Percentiles rank a stretch among this genome's conserved stretches.
Conservation (phyloP, 2,888 invertebrate species). For the Hesperia comma region DNA sequence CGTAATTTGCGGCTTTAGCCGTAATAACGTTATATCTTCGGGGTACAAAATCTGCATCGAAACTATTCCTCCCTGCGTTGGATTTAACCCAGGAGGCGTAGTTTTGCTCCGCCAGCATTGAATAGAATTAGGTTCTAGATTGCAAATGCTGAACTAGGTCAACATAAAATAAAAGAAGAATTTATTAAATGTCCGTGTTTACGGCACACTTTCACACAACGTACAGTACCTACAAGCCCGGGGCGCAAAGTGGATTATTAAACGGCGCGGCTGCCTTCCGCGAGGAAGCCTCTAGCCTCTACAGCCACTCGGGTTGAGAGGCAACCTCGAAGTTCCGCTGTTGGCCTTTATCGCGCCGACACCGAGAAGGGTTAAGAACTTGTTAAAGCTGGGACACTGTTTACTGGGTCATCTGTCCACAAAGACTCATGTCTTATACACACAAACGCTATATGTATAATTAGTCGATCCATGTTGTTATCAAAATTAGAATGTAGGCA, state of each 20-base stretch:
- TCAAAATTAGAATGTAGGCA: neutral
- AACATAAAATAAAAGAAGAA: constrained; percentile 8
- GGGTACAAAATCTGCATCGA: neutral
- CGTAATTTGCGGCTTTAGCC: too few species aligned
- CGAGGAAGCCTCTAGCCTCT: constrained; percentile 10
- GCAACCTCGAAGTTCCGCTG: constrained; percentile 28
- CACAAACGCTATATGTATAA: neutral
- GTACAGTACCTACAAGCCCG: neutral
- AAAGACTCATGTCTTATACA: neutral
- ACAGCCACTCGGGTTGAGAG: constrained; percentile 9
- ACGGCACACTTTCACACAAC: neutral
- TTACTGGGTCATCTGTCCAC: neutral
- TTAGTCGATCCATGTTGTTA: neutral
- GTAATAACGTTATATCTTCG: too few species aligned
- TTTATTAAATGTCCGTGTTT: neutral
- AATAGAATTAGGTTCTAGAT: constrained; percentile 1
- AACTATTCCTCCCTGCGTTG: neutral
- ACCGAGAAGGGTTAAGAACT: constrained; percentile 15
- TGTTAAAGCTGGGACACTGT: neutral
- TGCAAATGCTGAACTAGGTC: neutral
- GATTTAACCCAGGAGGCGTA: neutral
- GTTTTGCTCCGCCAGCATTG: neutral
- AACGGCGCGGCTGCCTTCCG: constrained; percentile 9
- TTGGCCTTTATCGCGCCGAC: constrained; percentile 16
- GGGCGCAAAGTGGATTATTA: constrained; percentile 22